phyloP scores from a whole-genome alignment of 2,113 vertebrate genomes.

The Eurypyga helias region DNA sequence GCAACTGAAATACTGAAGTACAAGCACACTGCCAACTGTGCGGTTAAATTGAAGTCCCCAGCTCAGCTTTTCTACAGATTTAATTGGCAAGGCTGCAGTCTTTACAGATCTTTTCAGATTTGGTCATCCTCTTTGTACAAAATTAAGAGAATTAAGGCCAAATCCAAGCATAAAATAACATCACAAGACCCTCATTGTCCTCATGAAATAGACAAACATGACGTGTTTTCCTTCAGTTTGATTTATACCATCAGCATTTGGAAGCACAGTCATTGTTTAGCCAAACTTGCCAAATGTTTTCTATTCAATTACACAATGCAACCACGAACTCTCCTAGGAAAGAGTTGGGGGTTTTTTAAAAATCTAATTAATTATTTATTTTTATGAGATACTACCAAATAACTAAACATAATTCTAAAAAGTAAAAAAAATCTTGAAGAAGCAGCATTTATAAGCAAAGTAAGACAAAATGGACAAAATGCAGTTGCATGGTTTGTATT shows the following conservation, averaged over 20 bases:
- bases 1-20: not conserved
- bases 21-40: not conserved
- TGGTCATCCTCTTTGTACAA: constrained; percentile 31
- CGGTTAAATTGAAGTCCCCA: not conserved
- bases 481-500: not conserved
- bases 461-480: not conserved
- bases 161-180: constrained; percentile 30
- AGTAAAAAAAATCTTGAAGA: not conserved
- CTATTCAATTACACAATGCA: constrained; percentile 38
- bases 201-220: not conserved
- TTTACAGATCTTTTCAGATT: constrained; percentile 31
- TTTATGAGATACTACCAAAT: not conserved
- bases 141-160: constrained; percentile 32
- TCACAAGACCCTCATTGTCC: not conserved
- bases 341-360: not conserved
- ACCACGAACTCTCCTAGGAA: not conserved
- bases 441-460: not conserved
- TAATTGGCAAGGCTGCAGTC: constrained; percentile 18
- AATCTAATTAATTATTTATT: constrained; percentile 7
- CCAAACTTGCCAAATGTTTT: constrained; percentile 41
- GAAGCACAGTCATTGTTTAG: constrained; percentile 43
- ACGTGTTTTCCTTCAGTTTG: constrained; percentile 15
- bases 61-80: constrained; percentile 26
- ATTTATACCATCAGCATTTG: constrained; percentile 41
- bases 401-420: not conserved